Conservation (phyloP, 2,888 invertebrate species). For the Lumbricus terrestris region DNA sequence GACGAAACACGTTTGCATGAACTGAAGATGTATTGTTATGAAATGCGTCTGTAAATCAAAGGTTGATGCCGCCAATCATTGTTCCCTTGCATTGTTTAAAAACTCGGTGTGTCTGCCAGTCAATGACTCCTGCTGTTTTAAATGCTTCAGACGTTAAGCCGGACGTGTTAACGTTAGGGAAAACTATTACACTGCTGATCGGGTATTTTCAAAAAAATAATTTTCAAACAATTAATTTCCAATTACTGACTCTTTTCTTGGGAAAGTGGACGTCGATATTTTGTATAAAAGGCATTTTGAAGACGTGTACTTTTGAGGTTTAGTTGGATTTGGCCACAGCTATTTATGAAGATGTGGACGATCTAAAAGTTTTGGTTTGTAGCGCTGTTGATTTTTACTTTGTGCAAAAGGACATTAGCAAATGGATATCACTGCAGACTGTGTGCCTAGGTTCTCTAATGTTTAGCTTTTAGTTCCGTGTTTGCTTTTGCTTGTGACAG, state of each 20-base stretch:
- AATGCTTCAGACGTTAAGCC: background rate
- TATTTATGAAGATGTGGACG: background rate
- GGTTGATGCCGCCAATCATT: background rate
- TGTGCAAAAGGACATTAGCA: background rate
- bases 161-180: background rate
- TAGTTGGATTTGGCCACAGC: background rate
- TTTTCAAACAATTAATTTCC: background rate
- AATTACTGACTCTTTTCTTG: background rate
- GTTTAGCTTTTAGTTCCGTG: background rate
- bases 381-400: background rate
- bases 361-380: background rate
- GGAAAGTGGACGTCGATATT: background rate
- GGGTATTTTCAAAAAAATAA: background rate
- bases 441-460: background rate
- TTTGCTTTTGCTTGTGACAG: background rate
- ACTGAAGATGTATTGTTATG: background rate
- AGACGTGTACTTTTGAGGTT: background rate
- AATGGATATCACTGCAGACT: background rate
- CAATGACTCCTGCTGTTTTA: background rate
- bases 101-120: background rate
- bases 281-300: background rate
- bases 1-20: background rate
- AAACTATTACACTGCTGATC: background rate
- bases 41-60: background rate
- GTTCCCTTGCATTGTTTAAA: background rate